A percentile compares a stretch with the other conserved stretches of the same genome.
These are phyloP conservation scores for Clepsis dumicolana DNA, from an alignment of 2,888 invertebrate genomes.

Conservation along the genomic window DNA sequence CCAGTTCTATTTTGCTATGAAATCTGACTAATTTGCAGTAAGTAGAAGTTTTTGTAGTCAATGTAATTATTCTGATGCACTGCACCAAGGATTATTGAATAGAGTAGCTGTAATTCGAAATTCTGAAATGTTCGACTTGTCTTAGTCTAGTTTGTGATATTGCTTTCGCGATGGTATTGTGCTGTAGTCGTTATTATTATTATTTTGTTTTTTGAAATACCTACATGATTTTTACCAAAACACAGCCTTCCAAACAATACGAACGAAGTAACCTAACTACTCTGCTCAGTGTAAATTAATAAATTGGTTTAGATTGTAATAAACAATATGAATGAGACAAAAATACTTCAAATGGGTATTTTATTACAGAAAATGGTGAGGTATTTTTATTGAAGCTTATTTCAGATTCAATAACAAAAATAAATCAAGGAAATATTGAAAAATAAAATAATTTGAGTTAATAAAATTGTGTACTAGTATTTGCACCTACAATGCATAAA, in stretches of 20 bases:
- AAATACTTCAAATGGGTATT: too few species aligned
- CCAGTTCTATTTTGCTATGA: slow-evolving; percentile 27
- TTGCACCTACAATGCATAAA: background rate
- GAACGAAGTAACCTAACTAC: background rate
- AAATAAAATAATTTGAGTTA: too few species aligned
- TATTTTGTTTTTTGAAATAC: background rate
- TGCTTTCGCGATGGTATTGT: background rate
- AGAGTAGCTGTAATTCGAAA: background rate
- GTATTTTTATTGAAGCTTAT: background rate
- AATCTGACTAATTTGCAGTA: slow-evolving; percentile 29
- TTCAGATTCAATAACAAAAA: background rate
- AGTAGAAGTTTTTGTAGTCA: slow-evolving; percentile 34
- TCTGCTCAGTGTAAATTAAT: background rate
- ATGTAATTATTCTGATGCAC: slow-evolving; percentile 34
- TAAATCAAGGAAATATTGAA: background rate
- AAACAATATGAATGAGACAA: background rate
- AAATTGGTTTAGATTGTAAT: background rate
- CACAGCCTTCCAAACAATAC: background rate
- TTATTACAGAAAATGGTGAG: too few species aligned
- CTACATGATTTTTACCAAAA: background rate
- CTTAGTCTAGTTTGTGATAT: background rate
- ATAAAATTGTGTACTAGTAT: too few species aligned
- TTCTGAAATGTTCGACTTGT: background rate
- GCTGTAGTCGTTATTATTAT: background rate
- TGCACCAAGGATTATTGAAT: background rate